phyloP scores from a whole-genome alignment of 1,140 invertebrate species.

The Drosophila pachea region DNA sequence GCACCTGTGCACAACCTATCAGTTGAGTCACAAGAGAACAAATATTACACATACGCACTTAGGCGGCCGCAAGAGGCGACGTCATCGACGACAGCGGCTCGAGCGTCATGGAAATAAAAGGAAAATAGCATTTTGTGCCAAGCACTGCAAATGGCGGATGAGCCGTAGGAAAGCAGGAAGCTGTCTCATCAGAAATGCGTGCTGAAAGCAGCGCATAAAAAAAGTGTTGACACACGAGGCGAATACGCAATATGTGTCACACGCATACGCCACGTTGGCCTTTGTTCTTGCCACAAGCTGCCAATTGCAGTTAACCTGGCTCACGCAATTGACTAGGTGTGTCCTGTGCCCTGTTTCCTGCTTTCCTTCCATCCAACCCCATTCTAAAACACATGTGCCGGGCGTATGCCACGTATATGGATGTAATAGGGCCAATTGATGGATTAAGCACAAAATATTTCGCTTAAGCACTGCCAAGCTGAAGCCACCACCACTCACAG shows the following conservation, averaged over 20 bases:
- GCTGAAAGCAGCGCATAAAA: background rate
- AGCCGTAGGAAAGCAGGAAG: background rate
- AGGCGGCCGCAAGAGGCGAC: no score
- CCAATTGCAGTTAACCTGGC: slow-evolving; percentile 68
- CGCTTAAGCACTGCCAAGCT: background rate
- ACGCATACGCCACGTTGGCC: no score
- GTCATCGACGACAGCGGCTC: slow-evolving; percentile 15
- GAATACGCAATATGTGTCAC: slow-evolving; percentile 52
- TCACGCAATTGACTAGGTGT: slow-evolving; percentile 58
- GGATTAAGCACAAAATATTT: background rate
- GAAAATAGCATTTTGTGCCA: slow-evolving; percentile 51
- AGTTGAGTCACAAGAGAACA: slow-evolving; percentile 16
- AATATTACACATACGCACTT: slow-evolving; percentile 48
- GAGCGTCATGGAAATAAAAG: slow-evolving; percentile 30
- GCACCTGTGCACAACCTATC: slow-evolving; percentile 33
- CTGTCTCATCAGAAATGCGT: slow-evolving; percentile 7
- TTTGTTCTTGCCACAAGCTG: slow-evolving; percentile 34
- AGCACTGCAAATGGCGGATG: slow-evolving; percentile 49
- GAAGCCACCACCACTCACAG: slow-evolving; percentile 23
- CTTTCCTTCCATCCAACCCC: no score
- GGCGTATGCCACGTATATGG: no score
- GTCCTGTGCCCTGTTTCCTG: slow-evolving; percentile 13
- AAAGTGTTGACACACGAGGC: slow-evolving; percentile 52
- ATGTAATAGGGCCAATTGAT: no score
- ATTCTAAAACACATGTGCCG: no score